phyloP scores from a whole-genome alignment of 30 jellyfish, hydroid and myxozoan species.

The Hydractinia echinata region DNA sequence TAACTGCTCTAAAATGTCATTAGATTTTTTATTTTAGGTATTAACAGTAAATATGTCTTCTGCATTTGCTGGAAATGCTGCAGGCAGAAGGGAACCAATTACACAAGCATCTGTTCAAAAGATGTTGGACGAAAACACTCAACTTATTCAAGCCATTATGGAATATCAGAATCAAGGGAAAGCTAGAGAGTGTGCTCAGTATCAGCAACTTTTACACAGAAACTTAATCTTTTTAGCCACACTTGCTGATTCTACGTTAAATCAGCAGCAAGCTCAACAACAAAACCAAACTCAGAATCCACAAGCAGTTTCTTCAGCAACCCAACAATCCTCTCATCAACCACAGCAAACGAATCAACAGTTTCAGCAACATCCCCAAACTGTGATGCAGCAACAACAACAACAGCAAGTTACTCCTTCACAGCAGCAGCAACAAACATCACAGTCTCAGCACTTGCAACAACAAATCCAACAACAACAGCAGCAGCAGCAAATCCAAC shows the following conservation, averaged over 20 bases:
- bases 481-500: constrained; percentile 45
- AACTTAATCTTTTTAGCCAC: constrained; percentile 85
- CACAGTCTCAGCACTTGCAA: constrained; percentile 33
- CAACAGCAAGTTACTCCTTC: not conserved
- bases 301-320: not conserved
- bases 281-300: constrained; percentile 29
- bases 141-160: constrained; percentile 67
- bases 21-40: not conserved
- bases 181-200: constrained; percentile 83
- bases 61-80: constrained; percentile 49
- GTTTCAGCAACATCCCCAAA: constrained; percentile 29
- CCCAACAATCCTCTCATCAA: constrained; percentile 21
- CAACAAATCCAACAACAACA: constrained; percentile 41
- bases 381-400: not conserved
- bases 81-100: constrained; percentile 75
- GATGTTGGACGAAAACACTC: constrained; percentile 93
- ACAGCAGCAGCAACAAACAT: constrained; percentile 24
- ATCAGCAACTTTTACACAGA: constrained; percentile 80
- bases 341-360: constrained; percentile 30
- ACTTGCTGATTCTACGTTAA: constrained; percentile 83
- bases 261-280: constrained; percentile 46
- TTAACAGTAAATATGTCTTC: constrained; percentile 64
- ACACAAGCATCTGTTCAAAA: constrained; percentile 83
- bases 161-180: constrained; percentile 89
- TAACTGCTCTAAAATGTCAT: not conserved